phyloP scores from a whole-genome alignment of 2,797 vertebrate genomes.

The Coreius guichenoti region DNA sequence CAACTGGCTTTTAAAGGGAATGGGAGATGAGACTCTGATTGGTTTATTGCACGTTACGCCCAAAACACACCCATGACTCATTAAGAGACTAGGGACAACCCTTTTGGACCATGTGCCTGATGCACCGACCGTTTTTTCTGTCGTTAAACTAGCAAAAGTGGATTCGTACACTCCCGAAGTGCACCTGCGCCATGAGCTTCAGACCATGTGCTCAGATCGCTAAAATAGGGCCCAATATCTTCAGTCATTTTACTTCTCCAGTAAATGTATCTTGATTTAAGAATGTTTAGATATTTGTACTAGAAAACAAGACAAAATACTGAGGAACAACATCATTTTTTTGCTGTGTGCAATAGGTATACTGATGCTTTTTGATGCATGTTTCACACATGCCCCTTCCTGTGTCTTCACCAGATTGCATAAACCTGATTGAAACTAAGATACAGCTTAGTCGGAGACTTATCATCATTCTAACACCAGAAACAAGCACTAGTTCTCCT shows the following conservation, averaged over 20 bases:
- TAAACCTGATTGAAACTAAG: constrained; percentile 74
- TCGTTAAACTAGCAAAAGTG: too few species aligned
- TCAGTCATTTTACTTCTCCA: not conserved
- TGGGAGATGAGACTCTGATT: too few species aligned
- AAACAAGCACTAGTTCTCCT: constrained; percentile 20
- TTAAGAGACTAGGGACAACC: too few species aligned
- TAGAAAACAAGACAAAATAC: not conserved
- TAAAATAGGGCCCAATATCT: too few species aligned
- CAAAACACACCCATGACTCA: too few species aligned
- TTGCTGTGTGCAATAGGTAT: not conserved
- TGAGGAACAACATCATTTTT: too few species aligned
- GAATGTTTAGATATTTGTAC: not conserved
- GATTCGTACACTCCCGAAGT: too few species aligned
- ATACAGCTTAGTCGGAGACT: constrained; percentile 82
- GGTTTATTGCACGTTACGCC: too few species aligned
- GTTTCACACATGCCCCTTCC: not conserved
- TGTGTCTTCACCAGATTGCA: constrained; percentile 62
- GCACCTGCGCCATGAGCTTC: too few species aligned
- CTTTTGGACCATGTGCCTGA: too few species aligned
- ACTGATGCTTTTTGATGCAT: not conserved
- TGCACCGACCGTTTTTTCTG: fast-evolving
- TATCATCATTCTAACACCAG: constrained; percentile 80
- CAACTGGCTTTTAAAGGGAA: too few species aligned
- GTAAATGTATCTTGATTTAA: not conserved
- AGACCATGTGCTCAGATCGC: too few species aligned